Evolutionary conservation across 2,113 vertebrate genomes (phyloP).

Genomic region (Dermatemys mawii): DNA sequence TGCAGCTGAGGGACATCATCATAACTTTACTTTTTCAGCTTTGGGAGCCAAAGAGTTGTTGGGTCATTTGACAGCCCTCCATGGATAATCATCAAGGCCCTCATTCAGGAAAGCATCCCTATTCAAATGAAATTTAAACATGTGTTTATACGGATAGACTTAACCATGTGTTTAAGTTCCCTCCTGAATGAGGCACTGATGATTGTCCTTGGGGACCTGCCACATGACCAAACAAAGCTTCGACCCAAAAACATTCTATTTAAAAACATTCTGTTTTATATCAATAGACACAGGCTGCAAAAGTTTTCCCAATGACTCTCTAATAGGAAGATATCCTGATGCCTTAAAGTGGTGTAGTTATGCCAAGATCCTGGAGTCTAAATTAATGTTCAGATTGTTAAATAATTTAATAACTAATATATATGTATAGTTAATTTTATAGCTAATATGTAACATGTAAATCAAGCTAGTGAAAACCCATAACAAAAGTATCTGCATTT

Average conservation of each 20-base stretch:
- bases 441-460: neutral
- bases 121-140: neutral
- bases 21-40: neutral
- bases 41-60: neutral
- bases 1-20: neutral
- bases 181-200: neutral
- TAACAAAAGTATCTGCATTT: neutral
- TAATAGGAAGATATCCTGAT: neutral
- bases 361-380: neutral
- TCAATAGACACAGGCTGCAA: rapidly evolving
- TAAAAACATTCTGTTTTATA: neutral
- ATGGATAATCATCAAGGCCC: neutral
- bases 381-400: neutral
- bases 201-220: neutral
- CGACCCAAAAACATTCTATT: neutral
- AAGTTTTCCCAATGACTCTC: neutral
- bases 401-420: neutral
- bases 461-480: neutral
- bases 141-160: neutral
- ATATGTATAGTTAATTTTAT: neutral
- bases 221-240: neutral
- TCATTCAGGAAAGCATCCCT: neutral
- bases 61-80: neutral
- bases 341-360: neutral
- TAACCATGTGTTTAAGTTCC: neutral